These are phyloP conservation scores for Formica exsecta DNA, from an alignment of 1,140 invertebrate genomes.

Conservation along the genomic window DNA sequence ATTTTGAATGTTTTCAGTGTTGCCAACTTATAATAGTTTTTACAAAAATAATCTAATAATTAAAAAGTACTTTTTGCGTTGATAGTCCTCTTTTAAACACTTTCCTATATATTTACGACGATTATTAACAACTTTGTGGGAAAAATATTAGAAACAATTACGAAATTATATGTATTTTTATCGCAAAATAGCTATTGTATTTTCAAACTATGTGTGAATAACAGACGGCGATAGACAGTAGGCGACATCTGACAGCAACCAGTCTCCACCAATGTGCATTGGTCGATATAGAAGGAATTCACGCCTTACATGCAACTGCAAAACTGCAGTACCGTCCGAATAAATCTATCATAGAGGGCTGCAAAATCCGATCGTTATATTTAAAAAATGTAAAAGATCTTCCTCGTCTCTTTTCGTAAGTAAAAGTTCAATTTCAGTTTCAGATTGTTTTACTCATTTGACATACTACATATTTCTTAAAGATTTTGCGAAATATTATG, in stretches of 20 bases:
- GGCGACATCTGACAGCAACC: slow-evolving; percentile 62
- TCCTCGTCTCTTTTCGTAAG: not conserved
- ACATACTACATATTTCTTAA: not conserved
- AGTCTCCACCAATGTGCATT: not conserved
- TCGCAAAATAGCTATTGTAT: not conserved
- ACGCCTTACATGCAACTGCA: not conserved
- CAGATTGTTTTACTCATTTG: not conserved
- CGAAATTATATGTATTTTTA: not conserved
- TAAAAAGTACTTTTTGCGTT: not conserved
- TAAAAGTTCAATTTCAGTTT: not conserved
- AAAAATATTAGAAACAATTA: not conserved
- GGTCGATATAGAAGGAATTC: slow-evolving; percentile 67
- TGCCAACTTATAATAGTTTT: not conserved
- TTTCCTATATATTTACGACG: not conserved
- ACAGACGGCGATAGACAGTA: not conserved
- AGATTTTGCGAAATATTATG: not conserved
- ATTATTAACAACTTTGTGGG: not conserved
- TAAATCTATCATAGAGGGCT: not conserved
- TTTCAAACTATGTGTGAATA: not conserved
- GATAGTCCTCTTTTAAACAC: not conserved
- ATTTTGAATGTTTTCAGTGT: not conserved
- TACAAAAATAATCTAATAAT: not conserved
- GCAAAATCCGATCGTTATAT: not conserved
- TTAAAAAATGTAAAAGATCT: not conserved
- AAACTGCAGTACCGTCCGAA: slow-evolving; percentile 63